A percentile compares a stretch with the other conserved stretches of the same genome.
Conservation (phyloP, 2,888 invertebrate species). For the Chrysolina oricalcia region DNA sequence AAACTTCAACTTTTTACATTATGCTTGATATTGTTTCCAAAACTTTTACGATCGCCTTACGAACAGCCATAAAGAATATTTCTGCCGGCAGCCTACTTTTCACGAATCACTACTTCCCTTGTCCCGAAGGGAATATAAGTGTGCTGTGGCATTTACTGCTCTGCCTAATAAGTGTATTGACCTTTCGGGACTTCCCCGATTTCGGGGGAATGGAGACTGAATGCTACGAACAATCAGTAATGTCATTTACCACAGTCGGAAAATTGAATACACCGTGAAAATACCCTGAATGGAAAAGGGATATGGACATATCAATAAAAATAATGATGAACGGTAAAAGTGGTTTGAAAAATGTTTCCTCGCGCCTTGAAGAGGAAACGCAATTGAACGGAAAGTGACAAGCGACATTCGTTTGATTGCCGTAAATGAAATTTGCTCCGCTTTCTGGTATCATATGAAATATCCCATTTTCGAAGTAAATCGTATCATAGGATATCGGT, state of each 20-base stretch:
- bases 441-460: background rate
- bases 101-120: constrained; percentile 45
- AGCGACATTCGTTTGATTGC: constrained; percentile 9
- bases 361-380: background rate
- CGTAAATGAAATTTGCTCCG: background rate
- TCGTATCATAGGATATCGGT: no score
- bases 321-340: constrained; percentile 5
- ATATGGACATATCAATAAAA: constrained; percentile 5
- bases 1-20: constrained; percentile 48
- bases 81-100: constrained; percentile 44
- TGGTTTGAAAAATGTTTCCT: background rate
- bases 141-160: constrained; percentile 43
- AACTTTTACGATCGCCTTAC: constrained; percentile 47
- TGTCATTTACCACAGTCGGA: constrained; percentile 34
- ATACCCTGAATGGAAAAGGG: background rate
- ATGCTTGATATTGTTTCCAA: constrained; percentile 48
- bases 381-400: background rate
- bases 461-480: background rate
- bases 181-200: constrained; percentile 37
- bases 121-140: constrained; percentile 40
- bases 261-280: constrained; percentile 28
- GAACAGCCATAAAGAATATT: constrained; percentile 47
- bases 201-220: constrained; percentile 31
- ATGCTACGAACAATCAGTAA: constrained; percentile 33
- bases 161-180: constrained; percentile 47